phyloP scores from a whole-genome alignment of 2,797 vertebrate species.

The Pseudochirops cupreus region DNA sequence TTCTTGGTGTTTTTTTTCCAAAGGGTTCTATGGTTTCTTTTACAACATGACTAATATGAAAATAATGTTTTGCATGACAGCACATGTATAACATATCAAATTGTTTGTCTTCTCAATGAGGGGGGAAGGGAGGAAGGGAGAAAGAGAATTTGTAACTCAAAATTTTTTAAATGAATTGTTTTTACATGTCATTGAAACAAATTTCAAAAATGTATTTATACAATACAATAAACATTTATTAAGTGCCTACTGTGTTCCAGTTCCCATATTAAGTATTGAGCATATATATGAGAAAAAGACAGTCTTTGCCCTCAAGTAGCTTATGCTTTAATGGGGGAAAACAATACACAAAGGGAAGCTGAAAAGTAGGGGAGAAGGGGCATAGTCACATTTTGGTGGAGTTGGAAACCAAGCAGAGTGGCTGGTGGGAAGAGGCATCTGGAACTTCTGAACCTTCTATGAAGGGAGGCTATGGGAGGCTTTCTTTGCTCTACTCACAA shows the following conservation, averaged over 20 bases:
- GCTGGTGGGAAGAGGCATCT: neutral
- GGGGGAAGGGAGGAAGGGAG: too few relatives aligned
- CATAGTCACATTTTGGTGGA: neutral
- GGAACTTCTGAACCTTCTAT: neutral
- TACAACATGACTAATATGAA: too few relatives aligned
- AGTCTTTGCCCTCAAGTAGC: neutral
- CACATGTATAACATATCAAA: too few relatives aligned
- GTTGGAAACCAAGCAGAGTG: neutral
- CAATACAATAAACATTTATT: neutral
- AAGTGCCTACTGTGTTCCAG: neutral
- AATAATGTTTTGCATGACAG: too few relatives aligned
- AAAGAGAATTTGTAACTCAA: too few relatives aligned
- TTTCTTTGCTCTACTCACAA: neutral
- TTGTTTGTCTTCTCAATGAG: too few relatives aligned
- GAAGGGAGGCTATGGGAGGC: neutral
- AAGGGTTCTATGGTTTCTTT: too few relatives aligned
- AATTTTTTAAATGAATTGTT: too few relatives aligned
- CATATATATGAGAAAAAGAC: neutral
- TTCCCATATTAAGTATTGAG: neutral
- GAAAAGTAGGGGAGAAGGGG: neutral
- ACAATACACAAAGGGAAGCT: neutral
- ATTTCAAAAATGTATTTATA: neutral
- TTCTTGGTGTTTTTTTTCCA: too few relatives aligned
- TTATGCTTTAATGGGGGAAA: neutral
- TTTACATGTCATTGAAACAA: too few relatives aligned